Evolutionary conservation across 2,113 vertebrate species (phyloP).

Genomic region (Neogobius melanostomus): DNA sequence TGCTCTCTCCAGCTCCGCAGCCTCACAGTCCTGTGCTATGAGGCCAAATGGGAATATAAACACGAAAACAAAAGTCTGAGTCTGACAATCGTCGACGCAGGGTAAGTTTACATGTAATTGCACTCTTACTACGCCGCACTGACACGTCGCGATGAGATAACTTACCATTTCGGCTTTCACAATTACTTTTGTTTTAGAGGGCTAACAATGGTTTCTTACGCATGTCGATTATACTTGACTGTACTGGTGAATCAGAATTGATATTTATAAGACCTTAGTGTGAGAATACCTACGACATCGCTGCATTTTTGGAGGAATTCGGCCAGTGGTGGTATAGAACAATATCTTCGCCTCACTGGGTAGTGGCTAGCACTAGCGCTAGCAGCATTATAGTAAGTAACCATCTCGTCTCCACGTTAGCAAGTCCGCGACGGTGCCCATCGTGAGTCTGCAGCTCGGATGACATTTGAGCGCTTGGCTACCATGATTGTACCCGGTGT

Average conservation of each 20-base stretch:
- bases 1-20: constrained; percentile 7
- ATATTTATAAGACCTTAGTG: background rate
- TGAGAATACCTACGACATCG: background rate
- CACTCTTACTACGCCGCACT: background rate
- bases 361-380: constrained; percentile 38
- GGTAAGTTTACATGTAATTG: constrained; percentile 50
- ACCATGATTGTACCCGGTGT: constrained; percentile 23
- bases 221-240: background rate
- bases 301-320: constrained; percentile 21
- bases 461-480: constrained; percentile 55
- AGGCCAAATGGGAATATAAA: constrained; percentile 36
- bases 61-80: constrained; percentile 31
- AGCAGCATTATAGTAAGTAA: constrained; percentile 18
- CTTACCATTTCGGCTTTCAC: constrained; percentile 37
- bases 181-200: constrained; percentile 15
- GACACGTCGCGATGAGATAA: constrained; percentile 24
- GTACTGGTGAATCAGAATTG: background rate
- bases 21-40: constrained; percentile 44
- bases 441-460: constrained; percentile 27
- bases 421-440: constrained; percentile 33
- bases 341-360: constrained; percentile 3
- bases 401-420: constrained; percentile 1
- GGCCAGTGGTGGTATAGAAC: background rate
- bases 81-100: constrained; percentile 24
- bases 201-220: constrained; percentile 46